These are phyloP conservation scores for Odocoileus virginianus DNA, from an alignment of 2,113 vertebrate genomes.

Conservation along the genomic window DNA sequence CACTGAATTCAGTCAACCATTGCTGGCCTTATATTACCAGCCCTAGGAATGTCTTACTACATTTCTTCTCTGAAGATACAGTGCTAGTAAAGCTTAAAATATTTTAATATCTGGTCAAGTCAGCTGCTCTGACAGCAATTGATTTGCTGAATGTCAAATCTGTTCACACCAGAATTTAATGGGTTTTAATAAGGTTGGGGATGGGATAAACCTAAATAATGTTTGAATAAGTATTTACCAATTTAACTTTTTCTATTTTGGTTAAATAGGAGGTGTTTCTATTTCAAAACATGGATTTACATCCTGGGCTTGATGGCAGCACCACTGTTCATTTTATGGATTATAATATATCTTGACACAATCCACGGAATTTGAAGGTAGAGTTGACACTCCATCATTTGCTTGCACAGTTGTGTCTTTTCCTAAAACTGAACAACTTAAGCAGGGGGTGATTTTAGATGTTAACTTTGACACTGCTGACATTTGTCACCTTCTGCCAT, in stretches of 20 bases:
- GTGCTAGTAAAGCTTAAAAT: conserved; percentile 40
- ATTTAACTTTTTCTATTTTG: conserved; percentile 73
- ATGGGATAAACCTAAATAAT: conserved; percentile 66
- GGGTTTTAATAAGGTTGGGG: conserved; percentile 61
- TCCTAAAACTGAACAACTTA: conserved; percentile 56
- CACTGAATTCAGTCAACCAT: conserved; percentile 16
- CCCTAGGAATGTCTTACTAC: background rate
- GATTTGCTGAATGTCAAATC: conserved; percentile 68
- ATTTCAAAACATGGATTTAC: conserved; percentile 72
- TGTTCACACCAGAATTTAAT: conserved; percentile 55
- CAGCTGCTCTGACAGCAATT: conserved; percentile 52
- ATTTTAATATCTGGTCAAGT: conserved; percentile 65
- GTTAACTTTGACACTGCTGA: conserved; percentile 53
- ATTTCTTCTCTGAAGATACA: conserved; percentile 35
- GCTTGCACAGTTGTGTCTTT: conserved; percentile 47
- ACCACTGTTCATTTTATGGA: conserved; percentile 63
- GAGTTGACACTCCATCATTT: conserved; percentile 61
- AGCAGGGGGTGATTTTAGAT: conserved; percentile 57
- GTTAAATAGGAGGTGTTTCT: conserved; percentile 70
- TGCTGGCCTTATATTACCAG: background rate
- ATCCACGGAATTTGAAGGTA: conserved; percentile 68
- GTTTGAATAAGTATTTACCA: conserved; percentile 76
- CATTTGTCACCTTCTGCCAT: conserved; percentile 55
- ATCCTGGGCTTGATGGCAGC: conserved; percentile 64
- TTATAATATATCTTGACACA: conserved; percentile 70